Conservation (phyloP, 2,888 invertebrate species). For the Elysia crispata region DNA sequence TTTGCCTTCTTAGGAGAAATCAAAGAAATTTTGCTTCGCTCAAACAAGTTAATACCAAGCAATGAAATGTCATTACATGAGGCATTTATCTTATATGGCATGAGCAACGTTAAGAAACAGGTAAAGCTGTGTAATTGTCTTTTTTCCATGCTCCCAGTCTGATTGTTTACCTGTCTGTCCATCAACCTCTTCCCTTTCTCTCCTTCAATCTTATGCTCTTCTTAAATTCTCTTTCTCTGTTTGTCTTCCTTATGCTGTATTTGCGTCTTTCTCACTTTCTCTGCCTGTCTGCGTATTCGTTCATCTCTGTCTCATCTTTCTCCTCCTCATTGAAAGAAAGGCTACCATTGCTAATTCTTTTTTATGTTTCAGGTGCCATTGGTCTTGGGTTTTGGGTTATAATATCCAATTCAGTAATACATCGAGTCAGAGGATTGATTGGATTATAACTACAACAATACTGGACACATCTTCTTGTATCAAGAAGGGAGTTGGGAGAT, state of each 20-base stretch:
- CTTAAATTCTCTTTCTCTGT: too few species aligned
- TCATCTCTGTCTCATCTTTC: not conserved
- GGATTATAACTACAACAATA: slow-evolving; percentile 18
- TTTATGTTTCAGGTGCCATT: slow-evolving; percentile 62
- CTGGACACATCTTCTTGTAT: not conserved
- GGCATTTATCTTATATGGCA: too few species aligned
- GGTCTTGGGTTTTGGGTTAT: slow-evolving; percentile 71
- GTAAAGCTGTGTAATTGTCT: too few species aligned
- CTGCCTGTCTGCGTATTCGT: not conserved
- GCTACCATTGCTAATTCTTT: not conserved
- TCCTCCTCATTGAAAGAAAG: not conserved
- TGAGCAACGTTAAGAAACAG: too few species aligned
- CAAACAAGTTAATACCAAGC: too few species aligned
- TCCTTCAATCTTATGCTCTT: too few species aligned
- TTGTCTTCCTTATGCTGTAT: not conserved
- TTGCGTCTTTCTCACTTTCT: not conserved
- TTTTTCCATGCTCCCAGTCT: too few species aligned
- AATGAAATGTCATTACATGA: too few species aligned
- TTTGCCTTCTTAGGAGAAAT: too few species aligned
- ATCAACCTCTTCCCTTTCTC: too few species aligned
- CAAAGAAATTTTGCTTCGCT: too few species aligned
- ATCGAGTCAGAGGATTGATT: slow-evolving; percentile 55
- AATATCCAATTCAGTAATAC: slow-evolving; percentile 66
- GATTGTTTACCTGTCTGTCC: too few species aligned
- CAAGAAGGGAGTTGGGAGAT: not conserved